phyloP scores from a whole-genome alignment of 2,797 vertebrate genomes.

The Enteromius viviparus region DNA sequence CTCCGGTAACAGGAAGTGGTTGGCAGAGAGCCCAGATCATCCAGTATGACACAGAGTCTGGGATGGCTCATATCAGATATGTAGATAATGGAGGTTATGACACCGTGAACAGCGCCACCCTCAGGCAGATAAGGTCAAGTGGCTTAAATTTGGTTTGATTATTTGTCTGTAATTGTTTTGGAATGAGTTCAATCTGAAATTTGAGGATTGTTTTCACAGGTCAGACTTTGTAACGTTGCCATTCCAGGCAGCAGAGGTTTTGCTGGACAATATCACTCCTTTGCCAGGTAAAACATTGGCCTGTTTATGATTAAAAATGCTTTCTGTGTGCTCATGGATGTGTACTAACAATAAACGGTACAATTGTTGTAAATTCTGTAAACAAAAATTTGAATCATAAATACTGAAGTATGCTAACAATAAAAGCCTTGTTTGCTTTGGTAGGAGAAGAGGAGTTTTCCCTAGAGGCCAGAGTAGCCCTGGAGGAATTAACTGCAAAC shows the following conservation, averaged over 20 bases:
- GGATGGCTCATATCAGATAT: slow-evolving; percentile 81
- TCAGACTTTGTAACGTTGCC: slow-evolving; percentile 87
- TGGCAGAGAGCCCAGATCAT: slow-evolving; percentile 87
- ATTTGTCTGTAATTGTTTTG: neutral
- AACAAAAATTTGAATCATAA: neutral
- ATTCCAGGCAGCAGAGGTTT: slow-evolving; percentile 86
- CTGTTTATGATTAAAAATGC: neutral
- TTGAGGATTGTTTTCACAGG: slow-evolving; percentile 62
- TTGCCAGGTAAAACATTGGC: slow-evolving; percentile 76
- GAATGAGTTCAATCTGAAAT: neutral
- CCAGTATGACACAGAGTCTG: slow-evolving; percentile 76
- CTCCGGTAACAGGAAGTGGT: slow-evolving; percentile 78
- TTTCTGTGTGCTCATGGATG: neutral
- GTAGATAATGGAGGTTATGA: slow-evolving; percentile 88
- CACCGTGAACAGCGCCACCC: slow-evolving; percentile 76
- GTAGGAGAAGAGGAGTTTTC: slow-evolving; percentile 80
- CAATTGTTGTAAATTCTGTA: neutral
- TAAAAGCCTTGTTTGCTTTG: slow-evolving; percentile 4
- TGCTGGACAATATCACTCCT: slow-evolving; percentile 81
- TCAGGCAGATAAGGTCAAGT: slow-evolving; percentile 83
- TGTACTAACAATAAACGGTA: neutral
- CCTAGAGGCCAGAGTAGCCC: slow-evolving; percentile 72
- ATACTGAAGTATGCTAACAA: neutral
- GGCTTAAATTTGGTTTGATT: neutral
- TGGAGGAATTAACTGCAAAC: slow-evolving; percentile 81